Percentiles rank a stretch among this genome's conserved stretches.
These are phyloP conservation scores for Lithophane semibrunnea DNA, from an alignment of 2,888 invertebrate genomes.

Conservation along the genomic window DNA sequence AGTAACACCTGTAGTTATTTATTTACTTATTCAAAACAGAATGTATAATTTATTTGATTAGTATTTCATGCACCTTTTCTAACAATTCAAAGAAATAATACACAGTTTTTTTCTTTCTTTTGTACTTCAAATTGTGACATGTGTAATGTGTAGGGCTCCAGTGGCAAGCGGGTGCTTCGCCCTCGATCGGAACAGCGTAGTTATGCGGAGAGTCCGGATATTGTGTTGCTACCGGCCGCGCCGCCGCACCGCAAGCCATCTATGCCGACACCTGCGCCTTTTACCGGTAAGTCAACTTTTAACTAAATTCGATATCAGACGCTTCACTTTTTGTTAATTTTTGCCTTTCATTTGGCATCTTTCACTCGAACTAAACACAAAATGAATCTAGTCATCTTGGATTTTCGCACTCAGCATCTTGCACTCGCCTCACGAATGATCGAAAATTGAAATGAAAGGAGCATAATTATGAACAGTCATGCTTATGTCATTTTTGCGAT, in stretches of 20 bases:
- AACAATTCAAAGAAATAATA: background rate
- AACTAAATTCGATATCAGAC: background rate
- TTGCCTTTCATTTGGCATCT: background rate
- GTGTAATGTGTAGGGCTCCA: constrained; percentile 77
- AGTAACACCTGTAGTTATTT: constrained; percentile 8
- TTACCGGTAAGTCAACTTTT: constrained; percentile 75
- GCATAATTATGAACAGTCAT: background rate
- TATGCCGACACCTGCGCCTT: constrained; percentile 77
- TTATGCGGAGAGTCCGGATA: constrained; percentile 96
- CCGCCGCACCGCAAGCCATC: constrained; percentile 86
- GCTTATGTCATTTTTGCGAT: background rate
- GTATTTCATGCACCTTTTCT: constrained; percentile 21
- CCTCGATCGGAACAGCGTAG: constrained; percentile 96
- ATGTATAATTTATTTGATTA: constrained; percentile 1
- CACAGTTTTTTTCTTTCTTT: background rate
- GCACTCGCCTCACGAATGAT: background rate
- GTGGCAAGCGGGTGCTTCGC: constrained; percentile 93
- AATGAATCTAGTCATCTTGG: background rate
- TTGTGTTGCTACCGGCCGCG: constrained; percentile 91
- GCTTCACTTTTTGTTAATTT: background rate
- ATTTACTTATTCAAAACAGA: background rate
- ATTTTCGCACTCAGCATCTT: background rate
- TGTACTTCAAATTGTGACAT: background rate
- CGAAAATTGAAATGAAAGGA: background rate
- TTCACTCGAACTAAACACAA: background rate